A percentile compares a stretch with the other conserved stretches of the same genome.
phyloP scores from a whole-genome alignment of 2,113 vertebrate species.

The Glaucidium brasilianum region DNA sequence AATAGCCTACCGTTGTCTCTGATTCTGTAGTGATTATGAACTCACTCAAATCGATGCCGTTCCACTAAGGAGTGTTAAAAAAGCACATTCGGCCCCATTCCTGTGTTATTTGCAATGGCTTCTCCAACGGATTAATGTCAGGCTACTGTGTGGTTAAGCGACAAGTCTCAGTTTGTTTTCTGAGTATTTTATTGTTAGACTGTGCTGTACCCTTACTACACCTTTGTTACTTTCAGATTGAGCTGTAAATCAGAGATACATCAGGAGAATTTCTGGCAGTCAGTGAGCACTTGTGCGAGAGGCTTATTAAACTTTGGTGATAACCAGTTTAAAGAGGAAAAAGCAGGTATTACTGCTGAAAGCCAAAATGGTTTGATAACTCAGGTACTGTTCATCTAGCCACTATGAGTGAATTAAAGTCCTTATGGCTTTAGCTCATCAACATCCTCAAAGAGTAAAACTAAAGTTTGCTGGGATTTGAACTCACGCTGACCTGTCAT shows the following conservation, averaged over 20 bases:
- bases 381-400: not conserved
- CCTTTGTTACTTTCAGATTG: not conserved
- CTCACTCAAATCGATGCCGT: not conserved
- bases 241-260: not conserved
- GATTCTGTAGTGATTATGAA: not conserved
- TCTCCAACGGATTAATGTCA: not conserved
- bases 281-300: not conserved
- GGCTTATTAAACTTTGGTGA: not conserved
- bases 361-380: not conserved
- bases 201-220: not conserved
- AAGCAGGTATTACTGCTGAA: not conserved
- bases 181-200: not conserved
- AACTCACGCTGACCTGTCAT: not conserved
- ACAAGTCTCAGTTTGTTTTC: not conserved
- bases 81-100: not conserved
- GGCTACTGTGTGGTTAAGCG: not conserved
- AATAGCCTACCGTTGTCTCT: not conserved
- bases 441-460: not conserved
- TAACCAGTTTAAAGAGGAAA: not conserved
- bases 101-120: not conserved
- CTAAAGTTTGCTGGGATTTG: not conserved
- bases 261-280: not conserved
- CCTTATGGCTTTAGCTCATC: not conserved
- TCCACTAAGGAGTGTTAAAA: not conserved
- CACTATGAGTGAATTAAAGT: not conserved